Evolutionary conservation across 2,888 invertebrate genomes (phyloP), one percentile per base, ranked within the genome.

Genomic region (Xestia rhomboidea): DNA sequence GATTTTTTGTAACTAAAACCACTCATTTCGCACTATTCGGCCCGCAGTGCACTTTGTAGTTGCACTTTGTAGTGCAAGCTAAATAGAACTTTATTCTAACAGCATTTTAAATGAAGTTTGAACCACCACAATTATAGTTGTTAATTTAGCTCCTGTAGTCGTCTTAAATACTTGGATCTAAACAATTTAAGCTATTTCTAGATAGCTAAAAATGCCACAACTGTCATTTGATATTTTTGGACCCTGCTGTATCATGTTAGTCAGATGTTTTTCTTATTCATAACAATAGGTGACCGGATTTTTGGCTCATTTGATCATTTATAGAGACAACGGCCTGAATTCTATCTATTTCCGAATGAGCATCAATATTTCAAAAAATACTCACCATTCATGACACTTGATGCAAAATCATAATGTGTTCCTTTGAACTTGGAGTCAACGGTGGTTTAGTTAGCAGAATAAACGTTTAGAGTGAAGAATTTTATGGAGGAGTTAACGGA

Each of bases 401-500:
- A 1, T 15, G 67, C n/a, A 44, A 51, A 68, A 75, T 62, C 21
- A 79, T n/a, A 5, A 34, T 34, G n/a, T n/a, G 41, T 67, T 73
- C 54, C 41, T 57, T 72, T 51, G 66, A 85, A 57, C 60, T 84
- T 49, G 57, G 34, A 70, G 44, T 34, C 54, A 76, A 71, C 66
- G 21, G 38, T 64, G 64, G 30, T 77, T 46, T 71, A 60, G 34
- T 46, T 54, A 67, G 15, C 69, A 62, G 49, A 69, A 81, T 54
- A 77, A 60, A 60, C 24, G 49, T 49, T 49, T 66, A 77, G 66
- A 79, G 68, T 62, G 38, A 67, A 78, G 38, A 78, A 34, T 81
- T 75, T 46, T 74, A 76, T 77, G 60, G 84, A 86, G 80, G 85
- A 84, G 78, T 85, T 88, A 89, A 86, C 84, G 83, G 87, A 68